Conservation (phyloP, 2,113 vertebrate species). For the Piliocolobus tephrosceles region DNA sequence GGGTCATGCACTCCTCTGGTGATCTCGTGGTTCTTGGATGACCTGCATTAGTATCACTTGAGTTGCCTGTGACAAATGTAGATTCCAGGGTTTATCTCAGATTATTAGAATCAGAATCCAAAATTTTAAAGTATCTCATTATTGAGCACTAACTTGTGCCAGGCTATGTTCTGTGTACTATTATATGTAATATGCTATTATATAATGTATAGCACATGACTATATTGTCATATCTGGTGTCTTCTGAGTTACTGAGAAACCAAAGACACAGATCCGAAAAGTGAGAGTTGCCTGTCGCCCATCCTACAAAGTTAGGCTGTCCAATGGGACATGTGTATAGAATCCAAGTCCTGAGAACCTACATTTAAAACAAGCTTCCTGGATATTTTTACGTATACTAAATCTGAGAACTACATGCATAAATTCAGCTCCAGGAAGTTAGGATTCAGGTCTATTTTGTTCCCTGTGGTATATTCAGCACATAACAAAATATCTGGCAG, state of each 20-base stretch:
- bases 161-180: not conserved
- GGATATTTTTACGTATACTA: not conserved
- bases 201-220: not conserved
- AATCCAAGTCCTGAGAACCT: not conserved
- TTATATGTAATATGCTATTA: not conserved
- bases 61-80: not conserved
- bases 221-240: not conserved
- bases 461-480: not conserved
- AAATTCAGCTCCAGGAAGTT: not conserved
- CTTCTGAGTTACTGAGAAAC: not conserved
- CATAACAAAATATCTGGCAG: not conserved
- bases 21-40: not conserved
- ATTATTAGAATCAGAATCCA: not conserved
- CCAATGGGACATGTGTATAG: not conserved
- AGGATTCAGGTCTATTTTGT: not conserved
- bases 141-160: not conserved
- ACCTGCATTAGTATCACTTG: not conserved
- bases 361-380: not conserved
- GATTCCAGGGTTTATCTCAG: not conserved
- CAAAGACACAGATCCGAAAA: not conserved
- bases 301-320: not conserved
- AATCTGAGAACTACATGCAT: not conserved
- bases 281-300: not conserved
- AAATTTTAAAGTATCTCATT: not conserved
- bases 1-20: not conserved